Evolutionary conservation across 2,113 vertebrate genomes (phyloP), one percentile per base, ranked within the genome.

Genomic region (Limanda limanda): DNA sequence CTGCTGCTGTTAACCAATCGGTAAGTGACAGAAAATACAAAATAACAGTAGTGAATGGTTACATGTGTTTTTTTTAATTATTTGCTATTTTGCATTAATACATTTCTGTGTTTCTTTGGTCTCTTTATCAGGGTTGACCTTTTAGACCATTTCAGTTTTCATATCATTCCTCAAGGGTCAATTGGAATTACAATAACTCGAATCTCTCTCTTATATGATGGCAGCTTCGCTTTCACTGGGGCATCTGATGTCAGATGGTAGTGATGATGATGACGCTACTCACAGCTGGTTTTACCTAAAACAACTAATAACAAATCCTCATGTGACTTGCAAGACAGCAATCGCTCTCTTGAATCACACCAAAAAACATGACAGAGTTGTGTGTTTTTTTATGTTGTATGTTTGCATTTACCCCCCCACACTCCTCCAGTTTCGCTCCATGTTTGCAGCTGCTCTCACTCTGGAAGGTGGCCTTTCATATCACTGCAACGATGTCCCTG

Each of bases 1-100:
- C 45, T 61, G 24, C 57, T 27, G 45, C 59, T 61, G 71, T 79
- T 75, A 70, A 84, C 71, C 79, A 69, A 31, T 15, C 13, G 15
- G 45, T 47, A 47, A 47, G 45, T 56, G 61, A 74, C 57, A 57
- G 35, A 35, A 10, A 9, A 52, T 55, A 55, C n/a, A 55, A 12
- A 9, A 25, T 35, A 11, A 71, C 37, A 58, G 2, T 8, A 15
- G 60, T 23, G 37, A 15, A 0, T 40, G 14, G 27, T 6, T 25
- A n/a, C 6, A 15, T 14, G n/a, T 3, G 20, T 21, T 15, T 14
- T 14, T 9, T 20, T 3, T 31, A 7, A 31, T 31, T 6, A 20
- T 20, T 8, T 7, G 6, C 31, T 20, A 9, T 17, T 9, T 27
- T 42, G 18, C 17, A 15, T 52, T 10, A 6, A 23, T 27, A 40